phyloP scores from a whole-genome alignment of 2,797 vertebrate genomes.

The Holocentrus rufus region DNA sequence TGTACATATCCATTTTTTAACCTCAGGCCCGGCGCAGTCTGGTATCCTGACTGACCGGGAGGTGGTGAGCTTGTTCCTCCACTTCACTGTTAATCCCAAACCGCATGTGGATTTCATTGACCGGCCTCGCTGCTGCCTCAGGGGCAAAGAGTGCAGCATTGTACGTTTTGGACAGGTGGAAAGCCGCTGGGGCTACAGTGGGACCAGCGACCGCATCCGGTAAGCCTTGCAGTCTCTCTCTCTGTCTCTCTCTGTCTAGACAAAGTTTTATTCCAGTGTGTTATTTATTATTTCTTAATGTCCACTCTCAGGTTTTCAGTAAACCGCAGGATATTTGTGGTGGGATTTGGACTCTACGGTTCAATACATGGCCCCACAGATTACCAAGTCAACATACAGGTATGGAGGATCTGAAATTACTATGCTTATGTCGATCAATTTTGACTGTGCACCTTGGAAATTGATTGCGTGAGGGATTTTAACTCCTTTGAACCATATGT shows the following conservation, averaged over 20 bases:
- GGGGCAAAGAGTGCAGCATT: conserved; percentile 90
- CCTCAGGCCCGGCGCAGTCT: conserved; percentile 67
- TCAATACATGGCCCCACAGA: conserved; percentile 91
- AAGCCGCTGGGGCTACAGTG: conserved; percentile 92
- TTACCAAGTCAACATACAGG: conserved; percentile 93
- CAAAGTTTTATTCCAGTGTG: background rate
- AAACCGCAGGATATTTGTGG: conserved; percentile 88
- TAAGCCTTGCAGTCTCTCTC: conserved; percentile 43
- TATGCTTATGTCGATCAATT: background rate
- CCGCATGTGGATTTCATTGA: conserved; percentile 91
- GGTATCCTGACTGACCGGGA: conserved; percentile 86
- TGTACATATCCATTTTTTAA: background rate
- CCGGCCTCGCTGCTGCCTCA: conserved; percentile 87
- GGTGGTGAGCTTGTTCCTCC: conserved; percentile 90
- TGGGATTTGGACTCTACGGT: conserved; percentile 90
- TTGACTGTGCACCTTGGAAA: too few relatives aligned
- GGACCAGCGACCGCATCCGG: conserved; percentile 90
- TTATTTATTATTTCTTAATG: background rate
- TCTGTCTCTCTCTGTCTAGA: too few relatives aligned
- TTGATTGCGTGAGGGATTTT: background rate
- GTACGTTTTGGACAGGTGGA: conserved; percentile 90
- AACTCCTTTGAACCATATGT: background rate
- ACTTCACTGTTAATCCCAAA: conserved; percentile 92
- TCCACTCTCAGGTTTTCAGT: conserved; percentile 83
- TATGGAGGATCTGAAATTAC: conserved; percentile 52